Percentiles rank a stretch among this genome's conserved stretches.
These are phyloP conservation scores for Sarcophaga subvicina DNA, from an alignment of 2,888 invertebrate species.

Conservation along the genomic window DNA sequence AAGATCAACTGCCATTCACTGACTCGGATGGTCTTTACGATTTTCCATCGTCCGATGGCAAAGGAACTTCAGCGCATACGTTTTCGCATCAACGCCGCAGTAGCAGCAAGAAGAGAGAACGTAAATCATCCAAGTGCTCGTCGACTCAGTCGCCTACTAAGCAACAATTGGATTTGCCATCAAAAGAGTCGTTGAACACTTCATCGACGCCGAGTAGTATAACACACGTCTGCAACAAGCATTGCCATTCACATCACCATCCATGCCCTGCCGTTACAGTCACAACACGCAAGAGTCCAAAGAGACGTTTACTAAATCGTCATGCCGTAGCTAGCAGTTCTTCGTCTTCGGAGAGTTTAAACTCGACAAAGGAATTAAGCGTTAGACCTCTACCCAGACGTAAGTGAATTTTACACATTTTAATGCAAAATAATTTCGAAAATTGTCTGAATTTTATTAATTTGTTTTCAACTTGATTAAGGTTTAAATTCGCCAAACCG, in stretches of 20 bases:
- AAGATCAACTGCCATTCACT: slow-evolving; percentile 87
- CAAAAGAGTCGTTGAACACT: slow-evolving; percentile 77
- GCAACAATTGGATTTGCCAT: slow-evolving; percentile 85
- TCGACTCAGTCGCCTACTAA: slow-evolving; percentile 75
- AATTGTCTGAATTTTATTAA: neutral
- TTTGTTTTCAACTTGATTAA: slow-evolving; percentile 47
- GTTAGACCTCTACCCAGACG: slow-evolving; percentile 74
- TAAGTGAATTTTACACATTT: slow-evolving; percentile 63
- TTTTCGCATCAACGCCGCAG: slow-evolving; percentile 84
- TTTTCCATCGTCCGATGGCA: slow-evolving; percentile 89
- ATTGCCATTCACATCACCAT: slow-evolving; percentile 75
- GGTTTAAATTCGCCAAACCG: slow-evolving; percentile 75
- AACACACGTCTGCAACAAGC: slow-evolving; percentile 74
- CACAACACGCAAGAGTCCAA: slow-evolving; percentile 84
- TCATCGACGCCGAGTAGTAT: slow-evolving; percentile 70
- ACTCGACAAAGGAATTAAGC: slow-evolving; percentile 82
- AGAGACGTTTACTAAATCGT: slow-evolving; percentile 83
- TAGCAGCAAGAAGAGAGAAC: slow-evolving; percentile 85
- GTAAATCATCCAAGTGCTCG: slow-evolving; percentile 83
- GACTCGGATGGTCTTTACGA: slow-evolving; percentile 92
- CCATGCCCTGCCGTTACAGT: slow-evolving; percentile 79
- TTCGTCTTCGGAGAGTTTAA: slow-evolving; percentile 85
- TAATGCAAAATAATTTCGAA: neutral
- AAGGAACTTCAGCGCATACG: slow-evolving; percentile 80
- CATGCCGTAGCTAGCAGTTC: slow-evolving; percentile 84